These are phyloP conservation scores for Acanthornis magna DNA, from an alignment of 2,797 vertebrate genomes.

Conservation along the genomic window DNA sequence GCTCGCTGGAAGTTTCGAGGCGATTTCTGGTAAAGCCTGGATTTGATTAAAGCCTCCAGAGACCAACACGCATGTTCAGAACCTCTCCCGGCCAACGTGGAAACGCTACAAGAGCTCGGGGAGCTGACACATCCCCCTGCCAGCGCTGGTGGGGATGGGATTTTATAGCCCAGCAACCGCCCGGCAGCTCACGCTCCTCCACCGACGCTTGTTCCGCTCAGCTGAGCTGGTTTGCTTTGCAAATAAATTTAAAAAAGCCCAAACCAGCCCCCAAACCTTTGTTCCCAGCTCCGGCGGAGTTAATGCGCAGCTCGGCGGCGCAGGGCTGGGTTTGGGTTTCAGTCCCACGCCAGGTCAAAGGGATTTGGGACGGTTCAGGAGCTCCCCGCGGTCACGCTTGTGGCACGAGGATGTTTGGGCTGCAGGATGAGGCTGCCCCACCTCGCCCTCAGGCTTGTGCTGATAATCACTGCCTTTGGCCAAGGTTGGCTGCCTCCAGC, in stretches of 20 bases:
- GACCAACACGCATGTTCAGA: conserved; percentile 37
- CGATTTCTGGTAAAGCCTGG: conserved; percentile 21
- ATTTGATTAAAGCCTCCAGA: conserved; percentile 52
- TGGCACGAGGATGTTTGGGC: neutral
- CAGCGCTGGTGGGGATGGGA: neutral
- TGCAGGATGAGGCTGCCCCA: neutral
- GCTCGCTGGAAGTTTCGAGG: neutral
- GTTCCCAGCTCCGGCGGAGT: neutral
- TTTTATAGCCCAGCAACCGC: conserved; percentile 18
- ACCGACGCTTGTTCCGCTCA: neutral
- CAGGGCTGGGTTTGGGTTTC: neutral
- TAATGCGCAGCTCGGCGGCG: neutral
- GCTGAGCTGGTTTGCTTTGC: neutral
- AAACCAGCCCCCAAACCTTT: conserved; percentile 29
- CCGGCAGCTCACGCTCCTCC: neutral
- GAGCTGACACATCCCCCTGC: neutral
- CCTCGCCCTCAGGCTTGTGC: neutral
- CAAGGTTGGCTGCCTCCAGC: neutral
- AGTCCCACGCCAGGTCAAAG: neutral
- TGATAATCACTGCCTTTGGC: neutral
- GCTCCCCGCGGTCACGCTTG: neutral
- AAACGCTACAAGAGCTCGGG: neutral
- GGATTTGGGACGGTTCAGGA: neutral
- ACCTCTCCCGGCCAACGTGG: conserved; percentile 7
- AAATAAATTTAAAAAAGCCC: neutral